Percentiles rank a stretch among this genome's conserved stretches.
Conservation (phyloP, 2,113 vertebrate genomes). For the Columbina picui region DNA sequence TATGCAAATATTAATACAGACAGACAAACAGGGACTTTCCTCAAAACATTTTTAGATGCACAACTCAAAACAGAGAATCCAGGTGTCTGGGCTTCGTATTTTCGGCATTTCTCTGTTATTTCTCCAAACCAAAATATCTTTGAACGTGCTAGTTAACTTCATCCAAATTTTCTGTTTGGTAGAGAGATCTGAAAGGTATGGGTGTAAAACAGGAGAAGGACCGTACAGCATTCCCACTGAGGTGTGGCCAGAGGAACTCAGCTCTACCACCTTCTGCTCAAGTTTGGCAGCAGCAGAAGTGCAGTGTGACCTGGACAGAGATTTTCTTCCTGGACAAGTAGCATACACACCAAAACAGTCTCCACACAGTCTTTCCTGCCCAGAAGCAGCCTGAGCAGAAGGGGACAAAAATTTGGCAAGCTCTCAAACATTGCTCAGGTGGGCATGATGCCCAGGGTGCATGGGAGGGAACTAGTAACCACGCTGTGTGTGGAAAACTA, state of each 20-base stretch:
- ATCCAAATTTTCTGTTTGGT: background rate
- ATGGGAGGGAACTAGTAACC: background rate
- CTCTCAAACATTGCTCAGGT: background rate
- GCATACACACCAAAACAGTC: background rate
- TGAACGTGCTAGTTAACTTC: background rate
- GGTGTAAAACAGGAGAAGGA: background rate
- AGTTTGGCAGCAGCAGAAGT: background rate
- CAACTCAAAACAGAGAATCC: background rate
- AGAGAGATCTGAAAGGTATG: background rate
- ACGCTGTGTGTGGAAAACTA: background rate
- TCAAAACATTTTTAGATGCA: background rate
- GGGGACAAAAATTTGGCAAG: background rate
- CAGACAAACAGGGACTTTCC: background rate
- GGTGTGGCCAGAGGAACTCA: background rate
- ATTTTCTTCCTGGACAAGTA: background rate
- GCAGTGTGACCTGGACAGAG: background rate
- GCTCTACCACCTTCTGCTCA: background rate
- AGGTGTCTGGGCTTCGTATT: background rate
- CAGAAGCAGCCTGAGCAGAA: background rate
- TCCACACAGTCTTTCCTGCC: background rate
- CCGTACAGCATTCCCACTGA: background rate
- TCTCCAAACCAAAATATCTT: background rate
- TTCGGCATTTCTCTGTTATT: background rate
- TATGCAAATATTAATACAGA: background rate
- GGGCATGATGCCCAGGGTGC: background rate